Percentiles rank a stretch among this genome's conserved stretches.
Evolutionary conservation across 2,113 vertebrate species (phyloP).

Genomic region (Cyanistes caeruleus): DNA sequence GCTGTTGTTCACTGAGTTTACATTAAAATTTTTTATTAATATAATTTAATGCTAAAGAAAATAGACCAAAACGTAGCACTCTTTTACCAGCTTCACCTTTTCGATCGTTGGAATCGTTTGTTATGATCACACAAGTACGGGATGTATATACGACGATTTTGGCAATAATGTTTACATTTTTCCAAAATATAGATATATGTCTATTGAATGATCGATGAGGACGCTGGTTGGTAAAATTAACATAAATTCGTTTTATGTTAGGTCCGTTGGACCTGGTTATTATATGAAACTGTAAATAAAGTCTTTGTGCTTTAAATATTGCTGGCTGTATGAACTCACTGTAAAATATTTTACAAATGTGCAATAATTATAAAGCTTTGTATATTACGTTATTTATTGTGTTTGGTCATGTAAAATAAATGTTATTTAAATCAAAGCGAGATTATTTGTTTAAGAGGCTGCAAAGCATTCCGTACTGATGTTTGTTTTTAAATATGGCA

Average conservation of each 20-base stretch:
- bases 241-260: conserved; percentile 87
- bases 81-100: conserved; percentile 78
- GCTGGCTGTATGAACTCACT: conserved; percentile 96
- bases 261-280: conserved; percentile 90
- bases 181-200: conserved; percentile 66
- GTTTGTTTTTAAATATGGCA: conserved; percentile 80
- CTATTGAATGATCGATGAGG: conserved; percentile 81
- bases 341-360: conserved; percentile 99
- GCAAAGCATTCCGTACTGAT: conserved; percentile 69
- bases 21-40: conserved; percentile 78
- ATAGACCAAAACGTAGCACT: conserved; percentile 80
- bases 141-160: conserved; percentile 76
- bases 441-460: conserved; percentile 80
- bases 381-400: conserved; percentile 99
- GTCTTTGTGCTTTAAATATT: conserved; percentile 98
- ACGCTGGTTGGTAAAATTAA: conserved; percentile 87
- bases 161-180: conserved; percentile 86
- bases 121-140: conserved; percentile 63
- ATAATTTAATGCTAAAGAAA: conserved; percentile 81
- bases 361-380: conserved; percentile 98
- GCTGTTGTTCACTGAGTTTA: conserved; percentile 76
- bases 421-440: conserved; percentile 88
- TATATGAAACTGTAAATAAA: conserved; percentile 92
- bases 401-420: conserved; percentile 99
- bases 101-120: conserved; percentile 72